These are phyloP conservation scores for Rhodeus uyekii DNA, from an alignment of 2,797 vertebrate genomes.

Conservation along the genomic window DNA sequence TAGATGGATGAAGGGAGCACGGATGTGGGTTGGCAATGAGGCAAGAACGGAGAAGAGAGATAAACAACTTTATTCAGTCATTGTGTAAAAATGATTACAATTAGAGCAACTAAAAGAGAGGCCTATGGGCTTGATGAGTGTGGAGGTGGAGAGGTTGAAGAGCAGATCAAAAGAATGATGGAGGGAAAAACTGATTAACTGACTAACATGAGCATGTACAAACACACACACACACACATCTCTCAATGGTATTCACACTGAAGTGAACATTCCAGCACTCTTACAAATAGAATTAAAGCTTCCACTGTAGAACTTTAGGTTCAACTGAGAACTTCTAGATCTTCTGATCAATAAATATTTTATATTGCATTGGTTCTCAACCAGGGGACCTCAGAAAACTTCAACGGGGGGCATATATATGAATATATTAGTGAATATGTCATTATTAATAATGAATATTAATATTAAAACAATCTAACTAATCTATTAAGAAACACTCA, in stretches of 20 bases:
- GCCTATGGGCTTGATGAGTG: conserved; percentile 28
- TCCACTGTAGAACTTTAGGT: not conserved
- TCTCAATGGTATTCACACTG: not conserved
- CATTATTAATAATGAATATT: not conserved
- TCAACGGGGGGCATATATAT: no score
- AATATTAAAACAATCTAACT: not conserved
- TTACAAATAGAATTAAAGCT: conserved; percentile 1
- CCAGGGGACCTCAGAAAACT: not conserved
- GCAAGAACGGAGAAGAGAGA: conserved; percentile 23
- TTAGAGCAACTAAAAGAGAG: conserved; percentile 37
- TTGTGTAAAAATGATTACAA: conserved; percentile 50
- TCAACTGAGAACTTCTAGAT: not conserved
- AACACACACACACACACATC: not conserved
- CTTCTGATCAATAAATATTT: not conserved
- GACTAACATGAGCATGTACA: not conserved
- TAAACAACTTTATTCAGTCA: conserved; percentile 32
- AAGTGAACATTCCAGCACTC: not conserved
- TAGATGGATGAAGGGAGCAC: conserved; percentile 15
- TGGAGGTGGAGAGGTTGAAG: conserved; percentile 34
- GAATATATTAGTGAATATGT: not conserved
- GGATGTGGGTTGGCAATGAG: not conserved
- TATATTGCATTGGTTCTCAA: not conserved
- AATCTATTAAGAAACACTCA: not conserved
- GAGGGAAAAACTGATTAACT: conserved; percentile 9
- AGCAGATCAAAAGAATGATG: conserved; percentile 28